Evolutionary conservation across 35 echinoderm and acorn worm genomes (phyloP).

Genomic region (Apostichopus japonicus): DNA sequence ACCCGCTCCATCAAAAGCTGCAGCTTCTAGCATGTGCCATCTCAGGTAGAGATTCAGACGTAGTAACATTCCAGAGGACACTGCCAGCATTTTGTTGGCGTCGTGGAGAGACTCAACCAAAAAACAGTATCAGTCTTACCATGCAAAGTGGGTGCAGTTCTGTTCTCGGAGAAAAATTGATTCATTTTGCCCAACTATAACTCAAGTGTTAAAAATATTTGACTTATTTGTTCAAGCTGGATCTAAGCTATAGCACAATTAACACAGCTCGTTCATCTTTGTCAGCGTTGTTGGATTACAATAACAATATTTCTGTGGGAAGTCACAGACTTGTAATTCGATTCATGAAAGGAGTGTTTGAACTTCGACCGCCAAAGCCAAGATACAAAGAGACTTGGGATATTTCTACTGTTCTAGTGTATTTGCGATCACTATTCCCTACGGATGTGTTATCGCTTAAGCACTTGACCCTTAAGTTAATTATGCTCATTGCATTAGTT

Average conservation of each 20-base stretch:
- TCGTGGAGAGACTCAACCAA: conserved; percentile 52
- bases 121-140: conserved; percentile 36
- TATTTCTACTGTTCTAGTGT: too few species aligned
- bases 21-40: too few species aligned
- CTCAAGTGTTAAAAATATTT: not conserved
- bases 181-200: conserved; percentile 11
- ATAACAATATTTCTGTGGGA: too few species aligned
- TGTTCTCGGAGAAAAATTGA: conserved; percentile 25
- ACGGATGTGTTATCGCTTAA: too few species aligned
- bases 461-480: too few species aligned
- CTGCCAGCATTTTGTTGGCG: conserved; percentile 32
- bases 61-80: conserved; percentile 21
- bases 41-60: not conserved
- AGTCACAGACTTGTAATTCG: too few species aligned
- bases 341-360: too few species aligned
- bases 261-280: conserved; percentile 53
- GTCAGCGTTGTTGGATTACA: too few species aligned
- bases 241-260: conserved; percentile 51
- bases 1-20: conserved; percentile 22
- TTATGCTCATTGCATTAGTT: too few species aligned
- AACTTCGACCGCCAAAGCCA: too few species aligned
- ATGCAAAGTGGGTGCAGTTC: conserved; percentile 19
- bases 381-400: too few species aligned
- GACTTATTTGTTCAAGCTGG: not conserved
- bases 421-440: too few species aligned